Evolutionary conservation across 2,113 vertebrate genomes (phyloP), one percentile per base, ranked within the genome.

Genomic region (Nymphicus hollandicus): DNA sequence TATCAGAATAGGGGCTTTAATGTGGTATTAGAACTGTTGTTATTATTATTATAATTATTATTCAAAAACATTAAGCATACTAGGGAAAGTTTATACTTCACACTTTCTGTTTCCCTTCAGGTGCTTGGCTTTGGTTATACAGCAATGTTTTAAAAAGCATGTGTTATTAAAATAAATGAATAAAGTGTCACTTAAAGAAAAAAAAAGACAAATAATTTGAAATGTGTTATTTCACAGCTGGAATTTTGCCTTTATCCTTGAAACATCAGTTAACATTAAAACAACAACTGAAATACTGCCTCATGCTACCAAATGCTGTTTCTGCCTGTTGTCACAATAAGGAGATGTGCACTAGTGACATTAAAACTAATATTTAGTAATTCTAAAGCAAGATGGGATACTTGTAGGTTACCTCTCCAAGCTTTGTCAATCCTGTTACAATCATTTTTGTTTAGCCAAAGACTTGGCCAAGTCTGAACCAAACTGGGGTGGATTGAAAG

Each of bases 371-470:
- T 89, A 95, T 81, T 90, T 89, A 92, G 85, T 86, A 52, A 53
- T 81, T 87, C 86, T 69, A 79, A 96, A 97, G 33, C 64, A 91
- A 92, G 95, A 94, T 94, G 77, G 73, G 83, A 83, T 33, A 17
- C 81, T 46, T 50, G 63, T 81, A 70, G 95, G 15, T 64, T 88
- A 95, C 46, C 44, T 97, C 83, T 78, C 28, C 83, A 94, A 8
- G 81, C 65, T 94, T 88, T 89, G 91, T 86, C 92, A 84, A 92
- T 93, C 92, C 77, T 93, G 88, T 95, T 98, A 95, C 96, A 95
- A 93, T 93, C 97, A 97, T 97, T 98, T 96, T 93, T 97, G 71
- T 96, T 97, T 91, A 95, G 91, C 83, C 88, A 96, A 77, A 89
- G 87, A 74, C 68, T 84, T 83, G 78, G 85, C 64, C 55, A 69